Evolutionary conservation across 2,113 vertebrate genomes (phyloP).

Genomic region (Brachypodius melanocephalos): DNA sequence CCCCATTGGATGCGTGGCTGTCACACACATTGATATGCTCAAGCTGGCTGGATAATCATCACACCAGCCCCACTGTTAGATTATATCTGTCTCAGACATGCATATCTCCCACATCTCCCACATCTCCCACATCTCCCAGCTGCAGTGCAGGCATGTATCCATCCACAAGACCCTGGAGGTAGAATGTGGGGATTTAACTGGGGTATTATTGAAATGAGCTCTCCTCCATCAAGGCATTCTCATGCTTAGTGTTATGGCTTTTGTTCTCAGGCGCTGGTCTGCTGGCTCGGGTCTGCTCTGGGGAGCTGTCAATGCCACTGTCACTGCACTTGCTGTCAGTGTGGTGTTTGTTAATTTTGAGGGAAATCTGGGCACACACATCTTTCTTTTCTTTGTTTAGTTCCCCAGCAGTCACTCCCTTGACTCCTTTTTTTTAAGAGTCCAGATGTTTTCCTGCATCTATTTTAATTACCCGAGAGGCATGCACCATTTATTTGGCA

Average conservation of each 20-base stretch:
- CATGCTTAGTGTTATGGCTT: background rate
- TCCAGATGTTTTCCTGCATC: conserved; percentile 37
- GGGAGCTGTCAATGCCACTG: background rate
- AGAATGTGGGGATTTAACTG: background rate
- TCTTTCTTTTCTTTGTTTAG: background rate
- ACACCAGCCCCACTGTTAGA: background rate
- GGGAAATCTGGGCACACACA: background rate
- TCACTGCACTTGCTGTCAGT: background rate
- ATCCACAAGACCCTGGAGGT: background rate
- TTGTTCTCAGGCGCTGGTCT: background rate
- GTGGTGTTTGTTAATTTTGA: background rate
- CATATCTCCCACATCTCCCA: background rate
- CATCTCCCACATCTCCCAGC: background rate
- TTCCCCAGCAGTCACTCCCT: background rate
- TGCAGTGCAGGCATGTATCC: background rate
- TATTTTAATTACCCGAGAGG: background rate
- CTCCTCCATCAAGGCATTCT: background rate
- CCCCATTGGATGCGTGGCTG: background rate
- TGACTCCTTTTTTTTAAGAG: conserved; percentile 9
- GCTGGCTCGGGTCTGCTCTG: background rate
- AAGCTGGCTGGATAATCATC: background rate
- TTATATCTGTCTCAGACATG: background rate
- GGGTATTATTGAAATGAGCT: background rate
- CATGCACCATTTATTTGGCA: conserved; percentile 11
- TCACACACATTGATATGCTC: background rate